Percentiles rank a stretch among this genome's conserved stretches.
These are phyloP conservation scores for Drosophila barbarae DNA, from an alignment of 2,888 invertebrate genomes.

Conservation along the genomic window DNA sequence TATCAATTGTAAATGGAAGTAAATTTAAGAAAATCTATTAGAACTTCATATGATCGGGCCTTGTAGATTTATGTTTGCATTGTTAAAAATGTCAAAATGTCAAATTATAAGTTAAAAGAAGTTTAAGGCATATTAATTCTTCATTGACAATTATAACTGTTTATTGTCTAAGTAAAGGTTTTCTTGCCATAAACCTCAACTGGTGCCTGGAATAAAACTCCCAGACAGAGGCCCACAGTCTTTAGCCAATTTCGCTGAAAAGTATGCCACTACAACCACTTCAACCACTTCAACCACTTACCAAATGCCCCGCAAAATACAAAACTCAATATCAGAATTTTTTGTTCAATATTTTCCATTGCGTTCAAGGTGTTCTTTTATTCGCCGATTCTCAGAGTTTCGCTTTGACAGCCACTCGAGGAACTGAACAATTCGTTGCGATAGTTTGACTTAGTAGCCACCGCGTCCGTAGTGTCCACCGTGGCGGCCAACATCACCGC, in stretches of 20 bases:
- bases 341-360: conserved; percentile 61
- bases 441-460: conserved; percentile 47
- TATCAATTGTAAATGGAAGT: too few relatives aligned
- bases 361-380: conserved; percentile 34
- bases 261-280: conserved; percentile 45
- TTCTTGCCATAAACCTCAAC: background rate
- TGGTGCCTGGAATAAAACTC: background rate
- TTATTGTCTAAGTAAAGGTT: background rate
- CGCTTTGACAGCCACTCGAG: conserved; percentile 35
- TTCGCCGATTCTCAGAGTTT: conserved; percentile 46
- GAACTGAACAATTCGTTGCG: conserved; percentile 19
- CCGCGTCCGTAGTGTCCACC: conserved; percentile 41
- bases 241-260: conserved; percentile 39
- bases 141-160: too few relatives aligned
- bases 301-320: background rate
- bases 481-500: background rate
- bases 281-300: background rate
- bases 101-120: too few relatives aligned
- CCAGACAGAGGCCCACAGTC: conserved; percentile 3
- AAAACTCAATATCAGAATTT: conserved; percentile 32
- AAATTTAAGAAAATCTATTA: too few relatives aligned
- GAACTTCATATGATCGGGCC: too few relatives aligned
- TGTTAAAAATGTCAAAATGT: too few relatives aligned
- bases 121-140: background rate
- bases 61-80: too few relatives aligned